Conservation (phyloP, 2,113 vertebrate genomes). For the Phrynocephalus versicolor region DNA sequence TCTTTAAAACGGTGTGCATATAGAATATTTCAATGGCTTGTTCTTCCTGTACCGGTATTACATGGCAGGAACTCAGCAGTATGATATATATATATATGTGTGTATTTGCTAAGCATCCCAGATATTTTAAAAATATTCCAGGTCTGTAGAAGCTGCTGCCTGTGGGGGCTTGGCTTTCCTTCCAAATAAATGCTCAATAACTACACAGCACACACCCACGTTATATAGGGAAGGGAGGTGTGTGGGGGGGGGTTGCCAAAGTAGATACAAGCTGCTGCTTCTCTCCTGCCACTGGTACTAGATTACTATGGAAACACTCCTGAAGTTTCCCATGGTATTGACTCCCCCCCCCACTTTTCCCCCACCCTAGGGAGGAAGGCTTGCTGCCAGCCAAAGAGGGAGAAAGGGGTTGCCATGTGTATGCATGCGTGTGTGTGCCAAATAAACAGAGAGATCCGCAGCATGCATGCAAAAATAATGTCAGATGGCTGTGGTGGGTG, state of each 20-base stretch:
- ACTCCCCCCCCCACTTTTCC: background rate
- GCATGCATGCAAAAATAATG: no score
- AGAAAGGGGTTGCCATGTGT: no score
- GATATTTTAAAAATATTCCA: background rate
- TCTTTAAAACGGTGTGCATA: no score
- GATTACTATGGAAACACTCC: slow-evolving; percentile 28
- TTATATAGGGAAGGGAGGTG: no score
- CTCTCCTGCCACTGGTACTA: background rate
- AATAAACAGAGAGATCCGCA: no score
- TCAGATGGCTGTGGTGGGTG: background rate
- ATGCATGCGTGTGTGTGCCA: no score
- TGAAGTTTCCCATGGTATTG: background rate
- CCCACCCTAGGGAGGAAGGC: background rate
- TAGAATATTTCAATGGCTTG: no score
- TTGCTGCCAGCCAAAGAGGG: background rate
- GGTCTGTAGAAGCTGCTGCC: background rate
- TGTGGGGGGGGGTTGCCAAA: background rate
- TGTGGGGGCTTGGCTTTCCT: background rate
- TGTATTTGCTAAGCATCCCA: background rate
- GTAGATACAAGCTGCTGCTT: background rate
- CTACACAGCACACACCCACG: background rate
- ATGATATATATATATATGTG: no score
- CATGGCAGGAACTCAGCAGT: no score
- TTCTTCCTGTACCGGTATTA: no score
- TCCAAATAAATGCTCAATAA: background rate